Percentiles rank a stretch among this genome's conserved stretches.
phyloP scores from a whole-genome alignment of 2,113 vertebrate species.

The Pteruthius melanotis region DNA sequence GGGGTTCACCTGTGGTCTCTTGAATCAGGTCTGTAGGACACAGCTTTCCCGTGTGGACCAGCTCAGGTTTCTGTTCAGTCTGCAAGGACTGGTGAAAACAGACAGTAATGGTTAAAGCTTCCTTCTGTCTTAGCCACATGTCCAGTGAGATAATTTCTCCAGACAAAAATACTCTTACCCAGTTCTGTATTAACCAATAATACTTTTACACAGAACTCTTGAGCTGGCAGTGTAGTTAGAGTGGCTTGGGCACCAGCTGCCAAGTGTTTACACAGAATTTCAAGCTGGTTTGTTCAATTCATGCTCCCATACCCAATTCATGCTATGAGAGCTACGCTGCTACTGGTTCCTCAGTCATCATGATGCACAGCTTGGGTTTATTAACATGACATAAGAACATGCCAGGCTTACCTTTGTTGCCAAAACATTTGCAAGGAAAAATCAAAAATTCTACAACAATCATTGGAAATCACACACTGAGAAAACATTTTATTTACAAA shows the following conservation, averaged over 20 bases:
- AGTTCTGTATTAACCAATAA: background rate
- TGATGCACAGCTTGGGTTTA: background rate
- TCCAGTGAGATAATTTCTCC: background rate
- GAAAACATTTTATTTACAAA: background rate
- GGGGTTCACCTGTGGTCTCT: background rate
- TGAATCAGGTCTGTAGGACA: background rate
- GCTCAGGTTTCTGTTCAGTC: background rate
- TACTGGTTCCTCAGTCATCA: background rate
- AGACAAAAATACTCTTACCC: background rate
- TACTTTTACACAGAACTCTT: background rate
- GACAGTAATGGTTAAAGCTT: background rate
- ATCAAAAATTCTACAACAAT: background rate
- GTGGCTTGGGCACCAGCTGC: background rate
- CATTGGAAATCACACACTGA: background rate
- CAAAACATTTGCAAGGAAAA: background rate
- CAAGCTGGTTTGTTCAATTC: background rate
- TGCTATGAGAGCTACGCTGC: background rate
- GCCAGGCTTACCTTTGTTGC: background rate
- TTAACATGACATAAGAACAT: background rate
- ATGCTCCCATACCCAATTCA: background rate
- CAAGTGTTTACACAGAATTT: background rate
- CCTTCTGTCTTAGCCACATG: background rate
- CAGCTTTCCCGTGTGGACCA: background rate
- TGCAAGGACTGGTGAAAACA: background rate
- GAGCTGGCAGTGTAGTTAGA: background rate